Percentiles rank a stretch among this genome's conserved stretches.
Evolutionary conservation across 37 sponge, comb jelly and placozoan genomes (phyloP).

Genomic region (Eunapius fragilis): DNA sequence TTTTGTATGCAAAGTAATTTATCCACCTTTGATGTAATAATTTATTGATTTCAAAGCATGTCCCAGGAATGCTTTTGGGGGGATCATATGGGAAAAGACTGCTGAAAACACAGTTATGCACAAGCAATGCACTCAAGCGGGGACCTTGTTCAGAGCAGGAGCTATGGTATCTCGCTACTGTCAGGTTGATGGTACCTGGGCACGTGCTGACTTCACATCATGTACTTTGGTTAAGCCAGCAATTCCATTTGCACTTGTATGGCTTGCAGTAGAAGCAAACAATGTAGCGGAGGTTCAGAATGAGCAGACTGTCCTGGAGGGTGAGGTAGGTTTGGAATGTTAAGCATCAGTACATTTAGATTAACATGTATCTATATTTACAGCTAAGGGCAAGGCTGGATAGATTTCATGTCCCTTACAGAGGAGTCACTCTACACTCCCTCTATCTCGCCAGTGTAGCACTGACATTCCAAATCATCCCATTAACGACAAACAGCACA

Average conservation of each 20-base stretch:
- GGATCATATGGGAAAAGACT: not conserved
- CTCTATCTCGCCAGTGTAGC: slow-evolving; percentile 8
- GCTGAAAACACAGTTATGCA: not conserved
- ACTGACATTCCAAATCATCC: slow-evolving; percentile 7
- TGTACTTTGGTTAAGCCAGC: not conserved
- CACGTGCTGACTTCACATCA: slow-evolving; percentile 11
- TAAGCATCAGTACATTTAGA: not conserved
- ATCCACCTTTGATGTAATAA: not conserved
- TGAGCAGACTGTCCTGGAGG: not conserved
- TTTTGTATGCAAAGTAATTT: no score
- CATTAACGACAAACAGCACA: not conserved
- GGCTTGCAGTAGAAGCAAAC: slow-evolving; percentile 28
- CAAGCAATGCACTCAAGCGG: not conserved
- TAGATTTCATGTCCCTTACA: slow-evolving; percentile 4
- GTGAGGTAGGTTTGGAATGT: not conserved
- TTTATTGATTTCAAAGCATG: not conserved
- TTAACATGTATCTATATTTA: not conserved
- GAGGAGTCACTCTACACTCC: slow-evolving; percentile 16
- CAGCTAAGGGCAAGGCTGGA: slow-evolving; percentile 12
- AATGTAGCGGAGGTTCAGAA: not conserved
- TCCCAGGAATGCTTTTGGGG: not conserved
- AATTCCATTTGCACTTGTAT: slow-evolving; percentile 4
- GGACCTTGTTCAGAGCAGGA: not conserved
- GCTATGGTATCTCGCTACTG: not conserved
- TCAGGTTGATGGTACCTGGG: not conserved